Base-by-base conservation (phyloP, 2,113 vertebrate species). In the Misgurnus anguillicaudatus region DNA sequence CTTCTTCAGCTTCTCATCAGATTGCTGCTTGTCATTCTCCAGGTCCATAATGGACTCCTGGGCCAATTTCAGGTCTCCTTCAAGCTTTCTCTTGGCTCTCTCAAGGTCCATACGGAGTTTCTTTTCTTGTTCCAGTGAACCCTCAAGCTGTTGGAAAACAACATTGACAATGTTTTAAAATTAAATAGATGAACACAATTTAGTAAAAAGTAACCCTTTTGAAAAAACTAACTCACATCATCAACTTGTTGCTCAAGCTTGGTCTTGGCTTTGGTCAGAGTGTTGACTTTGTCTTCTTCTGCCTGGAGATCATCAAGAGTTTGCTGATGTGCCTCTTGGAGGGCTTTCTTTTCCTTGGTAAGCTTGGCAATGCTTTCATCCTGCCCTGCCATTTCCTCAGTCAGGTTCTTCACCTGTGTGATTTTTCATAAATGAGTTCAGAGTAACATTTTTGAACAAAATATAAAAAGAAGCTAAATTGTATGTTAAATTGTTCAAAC, bases 251-350 rank as follows among this genome's bases (percentile, higher is more conserved):
- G 83, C 45, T 84, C 83, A 76, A 84, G 83, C 19, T 84, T 84
- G 39, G 76, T 81, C 47, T 82, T 84, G 63, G 76, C 17, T 75
- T 84, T 84, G 58, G 80, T 84, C 65, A 84, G 76, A 39, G 80
- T 71, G 61, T 84, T 84, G 71, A 84, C 83, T 84, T 84, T 84
- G 68, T 84, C 82, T 60, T 92, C 91, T 85, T 92, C 91, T 74
- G 88, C 88, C 79, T 92, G 91, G 10, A 92, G 91, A 73, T 92
- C 91, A 84, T 90, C 90, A 2, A 91, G 77, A 11, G 87, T 77
- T 36, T 84, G 83, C 75, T 85, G 86, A 39, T 88, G 82, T 36
- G 80, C 78, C 80, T 87, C 84, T 80, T 87, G 86, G 48, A 87
- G 83, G 48, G 83, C 86, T 84, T 87, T 87, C 78, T 85, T 87